Evolutionary conservation across 2,113 vertebrate species (phyloP).

Genomic region (Labeo catla): DNA sequence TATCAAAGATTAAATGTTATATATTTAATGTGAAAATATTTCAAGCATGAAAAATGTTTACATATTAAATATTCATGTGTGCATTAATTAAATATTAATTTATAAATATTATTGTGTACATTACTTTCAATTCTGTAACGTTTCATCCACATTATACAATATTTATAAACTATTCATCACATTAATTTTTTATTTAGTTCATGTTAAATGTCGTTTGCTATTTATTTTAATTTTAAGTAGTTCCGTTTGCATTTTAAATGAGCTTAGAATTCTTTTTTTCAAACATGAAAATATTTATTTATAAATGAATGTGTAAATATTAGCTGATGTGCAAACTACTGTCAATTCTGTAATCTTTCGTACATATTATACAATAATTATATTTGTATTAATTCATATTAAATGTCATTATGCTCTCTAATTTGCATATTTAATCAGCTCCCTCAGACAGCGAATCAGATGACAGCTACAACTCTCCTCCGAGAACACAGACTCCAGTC

Average conservation of each 20-base stretch:
- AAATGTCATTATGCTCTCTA: not conserved
- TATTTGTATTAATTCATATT: not conserved
- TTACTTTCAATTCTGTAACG: not conserved
- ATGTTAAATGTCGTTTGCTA: no score
- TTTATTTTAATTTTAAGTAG: no score
- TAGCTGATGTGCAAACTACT: not conserved
- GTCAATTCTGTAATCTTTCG: not conserved
- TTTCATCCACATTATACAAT: not conserved
- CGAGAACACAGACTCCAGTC: conserved; percentile 51
- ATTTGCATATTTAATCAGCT: conserved; percentile 56
- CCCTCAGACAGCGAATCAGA: conserved; percentile 71
- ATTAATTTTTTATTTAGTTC: no score
- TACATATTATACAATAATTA: not conserved
- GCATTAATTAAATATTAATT: not conserved
- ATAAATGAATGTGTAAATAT: no score
- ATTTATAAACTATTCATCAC: not conserved
- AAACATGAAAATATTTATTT: no score
- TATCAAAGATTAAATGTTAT: not conserved
- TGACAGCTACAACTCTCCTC: conserved; percentile 66
- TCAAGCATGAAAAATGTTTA: not conserved
- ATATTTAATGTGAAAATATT: not conserved
- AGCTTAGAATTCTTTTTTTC: no score
- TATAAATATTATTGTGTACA: not conserved
- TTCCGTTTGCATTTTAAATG: no score
- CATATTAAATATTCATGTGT: not conserved